Base-by-base conservation (phyloP, 2,797 vertebrate genomes). In the Onychomys leucogaster region DNA sequence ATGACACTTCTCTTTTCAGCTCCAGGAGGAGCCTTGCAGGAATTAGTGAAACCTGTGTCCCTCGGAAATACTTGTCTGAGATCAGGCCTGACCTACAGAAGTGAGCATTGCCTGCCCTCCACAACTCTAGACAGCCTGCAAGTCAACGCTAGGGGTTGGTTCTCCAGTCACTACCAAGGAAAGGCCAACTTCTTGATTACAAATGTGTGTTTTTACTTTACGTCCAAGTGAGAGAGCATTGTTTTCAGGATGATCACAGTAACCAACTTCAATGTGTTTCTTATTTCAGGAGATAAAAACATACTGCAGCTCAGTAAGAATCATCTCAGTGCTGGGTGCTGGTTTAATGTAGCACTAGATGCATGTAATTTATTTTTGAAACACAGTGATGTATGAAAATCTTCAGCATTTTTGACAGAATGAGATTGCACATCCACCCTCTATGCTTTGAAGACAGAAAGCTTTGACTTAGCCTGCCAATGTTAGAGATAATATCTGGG, bases 131-230 rank as follows among this genome's bases (percentile, higher is more conserved):
- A 98, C 98, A 98, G 5, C 97, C 98, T 98, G 96, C 97, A 98
- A 98, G 96, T 89, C 82, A 41, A 0, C 52, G 32, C 43, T 25
- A 96, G 90, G 21, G 19, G 9, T 89, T 97, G 19, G 9, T 89
- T 97, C 76, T 91, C 95, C 94, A 73, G 23, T 81, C 86, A 89
- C 93, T 94, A 89, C 90, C 94, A 92, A 97, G 98, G 96, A 98
- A 98, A 98, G 98, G 93, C 96, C 98, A 96, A 96, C 95, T 97
- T 97, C 96, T 92, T 97, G 91, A 98, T 98, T 98, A 97, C 98
- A 98, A 96, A 98, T 97, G 88, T 96, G 77, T 98, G 97, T 98
- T 98, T 98, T 97, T 93, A 97, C 88, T 98, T 97, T 96, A 97
- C 91, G 95, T 90, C 98, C 97, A 97, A 98, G 98, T 94, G 98